A percentile compares a stretch with the other conserved stretches of the same genome.
These are phyloP conservation scores for Platorchestia sp. DNA, from an alignment of 1,140 invertebrate genomes.

Conservation along the genomic window DNA sequence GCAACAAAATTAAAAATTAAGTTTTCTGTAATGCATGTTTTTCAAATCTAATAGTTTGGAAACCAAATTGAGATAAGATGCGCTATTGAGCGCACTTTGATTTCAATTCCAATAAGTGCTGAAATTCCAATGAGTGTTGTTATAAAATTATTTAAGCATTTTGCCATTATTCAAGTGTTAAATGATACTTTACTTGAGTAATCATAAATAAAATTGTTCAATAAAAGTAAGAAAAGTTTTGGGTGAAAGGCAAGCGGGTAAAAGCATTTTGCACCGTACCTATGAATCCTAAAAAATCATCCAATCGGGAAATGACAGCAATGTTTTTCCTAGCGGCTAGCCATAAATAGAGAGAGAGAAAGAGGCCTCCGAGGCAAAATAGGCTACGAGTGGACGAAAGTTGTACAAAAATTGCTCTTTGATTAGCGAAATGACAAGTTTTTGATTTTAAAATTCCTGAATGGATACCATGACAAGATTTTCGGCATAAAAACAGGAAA, in stretches of 20 bases:
- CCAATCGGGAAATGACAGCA: neutral
- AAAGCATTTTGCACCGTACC: neutral
- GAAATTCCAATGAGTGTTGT: too few species aligned
- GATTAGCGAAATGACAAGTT: neutral
- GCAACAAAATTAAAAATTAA: too few species aligned
- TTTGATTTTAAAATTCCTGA: neutral
- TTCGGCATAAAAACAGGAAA: neutral
- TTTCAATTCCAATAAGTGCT: too few species aligned
- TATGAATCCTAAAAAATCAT: neutral
- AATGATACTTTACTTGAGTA: too few species aligned
- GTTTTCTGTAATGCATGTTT: neutral
- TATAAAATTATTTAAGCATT: too few species aligned
- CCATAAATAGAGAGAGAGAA: neutral
- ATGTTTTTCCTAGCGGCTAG: neutral
- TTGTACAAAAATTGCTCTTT: neutral
- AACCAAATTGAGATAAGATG: too few species aligned
- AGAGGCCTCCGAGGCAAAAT: neutral
- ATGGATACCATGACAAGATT: neutral
- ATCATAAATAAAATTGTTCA: too few species aligned
- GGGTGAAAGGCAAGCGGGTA: too few species aligned
- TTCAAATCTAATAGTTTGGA: neutral
- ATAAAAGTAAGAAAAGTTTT: too few species aligned
- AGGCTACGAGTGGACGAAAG: neutral
- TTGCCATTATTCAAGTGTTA: too few species aligned
- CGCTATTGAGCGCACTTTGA: too few species aligned